Conservation (phyloP, 2,797 vertebrate genomes). For the Helarctos malayanus region DNA sequence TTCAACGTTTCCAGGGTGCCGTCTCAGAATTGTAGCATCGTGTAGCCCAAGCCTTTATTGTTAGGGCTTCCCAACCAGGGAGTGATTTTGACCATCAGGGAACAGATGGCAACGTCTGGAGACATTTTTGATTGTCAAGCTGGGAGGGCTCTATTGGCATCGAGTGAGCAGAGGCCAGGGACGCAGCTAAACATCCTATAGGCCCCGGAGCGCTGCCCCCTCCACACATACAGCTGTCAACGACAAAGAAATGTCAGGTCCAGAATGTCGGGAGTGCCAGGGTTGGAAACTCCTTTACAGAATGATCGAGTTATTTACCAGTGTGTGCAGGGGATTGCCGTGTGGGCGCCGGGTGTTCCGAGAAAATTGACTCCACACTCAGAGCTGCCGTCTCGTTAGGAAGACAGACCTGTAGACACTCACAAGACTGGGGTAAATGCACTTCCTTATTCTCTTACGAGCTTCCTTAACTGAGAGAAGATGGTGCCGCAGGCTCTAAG, state of each 20-base stretch:
- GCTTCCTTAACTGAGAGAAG: neutral
- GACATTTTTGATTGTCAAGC: neutral
- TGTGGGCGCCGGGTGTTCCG: neutral
- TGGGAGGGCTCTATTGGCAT: neutral
- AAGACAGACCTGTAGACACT: neutral
- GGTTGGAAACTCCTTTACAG: neutral
- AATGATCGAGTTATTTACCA: neutral
- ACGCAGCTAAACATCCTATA: neutral
- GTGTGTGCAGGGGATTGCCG: neutral
- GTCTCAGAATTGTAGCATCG: neutral
- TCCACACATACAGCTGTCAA: neutral
- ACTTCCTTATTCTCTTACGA: neutral
- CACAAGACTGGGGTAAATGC: neutral
- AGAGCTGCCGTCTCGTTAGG: neutral
- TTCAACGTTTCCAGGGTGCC: neutral
- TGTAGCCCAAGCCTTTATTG: neutral
- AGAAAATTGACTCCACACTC: neutral
- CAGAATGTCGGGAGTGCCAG: neutral
- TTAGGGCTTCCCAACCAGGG: neutral
- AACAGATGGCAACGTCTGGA: neutral
- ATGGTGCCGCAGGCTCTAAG: neutral
- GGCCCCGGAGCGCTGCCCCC: accelerated
- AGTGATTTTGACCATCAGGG: neutral
- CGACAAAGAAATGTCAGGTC: neutral
- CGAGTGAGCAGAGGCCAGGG: neutral